A percentile compares a stretch with the other conserved stretches of the same genome.
Evolutionary conservation across 2,888 invertebrate genomes (phyloP).

Genomic region (Tubulanus polymorphus): DNA sequence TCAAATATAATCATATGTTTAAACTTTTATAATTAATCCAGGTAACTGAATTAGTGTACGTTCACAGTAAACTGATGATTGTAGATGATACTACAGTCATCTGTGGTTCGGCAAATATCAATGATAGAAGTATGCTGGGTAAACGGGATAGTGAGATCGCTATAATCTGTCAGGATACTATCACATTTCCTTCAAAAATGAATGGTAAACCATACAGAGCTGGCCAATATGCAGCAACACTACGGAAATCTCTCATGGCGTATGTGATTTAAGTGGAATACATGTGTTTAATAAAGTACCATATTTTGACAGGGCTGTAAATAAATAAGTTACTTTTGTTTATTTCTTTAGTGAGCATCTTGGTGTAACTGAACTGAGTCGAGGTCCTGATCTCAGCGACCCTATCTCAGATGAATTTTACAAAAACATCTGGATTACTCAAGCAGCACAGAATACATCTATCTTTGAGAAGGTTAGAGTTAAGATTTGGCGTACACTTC

Average conservation of each 20-base stretch:
- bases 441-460: constrained; percentile 77
- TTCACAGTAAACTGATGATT: constrained; percentile 94
- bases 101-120: constrained; percentile 97
- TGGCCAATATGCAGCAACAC: constrained; percentile 80
- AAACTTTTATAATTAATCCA: constrained; percentile 28
- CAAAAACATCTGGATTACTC: constrained; percentile 75
- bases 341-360: constrained; percentile 71
- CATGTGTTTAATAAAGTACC: background rate
- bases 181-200: constrained; percentile 62
- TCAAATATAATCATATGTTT: no score
- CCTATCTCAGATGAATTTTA: constrained; percentile 80
- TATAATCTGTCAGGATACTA: constrained; percentile 72
- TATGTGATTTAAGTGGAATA: no score
- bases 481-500: background rate
- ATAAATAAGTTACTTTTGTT: background rate
- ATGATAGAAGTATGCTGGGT: constrained; percentile 91
- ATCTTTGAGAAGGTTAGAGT: constrained; percentile 75
- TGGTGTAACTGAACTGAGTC: constrained; percentile 62
- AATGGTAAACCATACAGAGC: constrained; percentile 75
- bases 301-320: no score
- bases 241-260: constrained; percentile 77
- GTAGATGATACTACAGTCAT: constrained; percentile 88
- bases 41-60: constrained; percentile 92
- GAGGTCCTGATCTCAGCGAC: constrained; percentile 66
- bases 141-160: constrained; percentile 88